Percentiles rank a stretch among this genome's conserved stretches.
Conservation (phyloP, 2,888 invertebrate species). For the Chromoteleia sp. region DNA sequence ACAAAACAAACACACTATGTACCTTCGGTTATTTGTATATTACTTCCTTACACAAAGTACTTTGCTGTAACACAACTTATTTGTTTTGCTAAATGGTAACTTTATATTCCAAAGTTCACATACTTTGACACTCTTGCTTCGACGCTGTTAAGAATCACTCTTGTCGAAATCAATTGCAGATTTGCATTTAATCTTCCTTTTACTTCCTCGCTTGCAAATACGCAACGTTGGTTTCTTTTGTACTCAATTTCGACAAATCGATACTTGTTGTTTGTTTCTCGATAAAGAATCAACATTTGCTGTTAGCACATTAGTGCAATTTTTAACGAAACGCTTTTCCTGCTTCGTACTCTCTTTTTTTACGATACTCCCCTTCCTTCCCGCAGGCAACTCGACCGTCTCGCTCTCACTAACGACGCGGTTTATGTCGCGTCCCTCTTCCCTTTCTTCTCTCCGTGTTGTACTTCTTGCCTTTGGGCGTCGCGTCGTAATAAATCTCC, state of each 20-base stretch:
- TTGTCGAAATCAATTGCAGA: background rate
- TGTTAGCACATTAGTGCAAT: background rate
- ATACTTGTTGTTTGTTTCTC: background rate
- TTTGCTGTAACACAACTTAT: background rate
- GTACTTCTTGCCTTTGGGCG: slow-evolving; percentile 44
- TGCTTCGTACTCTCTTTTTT: slow-evolving; percentile 14
- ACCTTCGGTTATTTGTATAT: background rate
- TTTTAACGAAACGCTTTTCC: slow-evolving; percentile 17
- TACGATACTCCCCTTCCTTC: slow-evolving; percentile 12
- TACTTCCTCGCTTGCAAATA: background rate
- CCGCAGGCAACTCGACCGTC: slow-evolving; percentile 21
- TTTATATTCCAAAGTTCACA: background rate
- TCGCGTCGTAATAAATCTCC: slow-evolving; percentile 54
- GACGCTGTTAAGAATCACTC: background rate
- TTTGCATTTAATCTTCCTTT: background rate
- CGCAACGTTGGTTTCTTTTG: background rate
- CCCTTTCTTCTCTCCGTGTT: slow-evolving; percentile 32
- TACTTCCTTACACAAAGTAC: too few species aligned
- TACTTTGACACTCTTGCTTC: background rate
- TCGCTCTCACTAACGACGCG: slow-evolving; percentile 22
- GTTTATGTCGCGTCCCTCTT: slow-evolving; percentile 18
- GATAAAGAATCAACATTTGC: background rate
- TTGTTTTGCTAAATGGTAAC: background rate
- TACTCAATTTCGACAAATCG: too few species aligned
- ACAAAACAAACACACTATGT: background rate